Percentiles rank a stretch among this genome's conserved stretches.
Evolutionary conservation across 2,888 invertebrate genomes (phyloP).

Genomic region (Microdon myrmicae): DNA sequence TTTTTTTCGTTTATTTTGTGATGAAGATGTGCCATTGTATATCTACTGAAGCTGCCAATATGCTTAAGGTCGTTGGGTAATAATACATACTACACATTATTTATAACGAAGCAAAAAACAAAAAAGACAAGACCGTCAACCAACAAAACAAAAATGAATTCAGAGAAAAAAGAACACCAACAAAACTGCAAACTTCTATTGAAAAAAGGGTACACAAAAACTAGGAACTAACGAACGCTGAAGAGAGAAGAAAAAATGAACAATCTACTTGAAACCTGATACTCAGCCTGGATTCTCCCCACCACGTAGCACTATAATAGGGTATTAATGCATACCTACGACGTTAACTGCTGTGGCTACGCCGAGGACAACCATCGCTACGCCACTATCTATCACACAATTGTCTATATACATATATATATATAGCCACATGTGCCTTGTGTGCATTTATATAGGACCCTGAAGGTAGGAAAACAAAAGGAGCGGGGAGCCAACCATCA

Average conservation of each 20-base stretch:
- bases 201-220: slow-evolving; percentile 38
- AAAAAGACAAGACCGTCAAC: slow-evolving; percentile 23
- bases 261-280: slow-evolving; percentile 48
- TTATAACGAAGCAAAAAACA: slow-evolving; percentile 25
- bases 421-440: no score
- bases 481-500: no score
- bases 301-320: slow-evolving; percentile 45
- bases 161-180: slow-evolving; percentile 9
- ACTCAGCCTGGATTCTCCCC: slow-evolving; percentile 41
- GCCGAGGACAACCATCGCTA: neutral
- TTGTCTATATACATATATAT: no score
- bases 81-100: no score
- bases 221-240: slow-evolving; percentile 37
- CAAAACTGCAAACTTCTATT: slow-evolving; percentile 44
- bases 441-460: no score
- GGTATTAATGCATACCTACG: slow-evolving; percentile 47
- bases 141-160: slow-evolving; percentile 14
- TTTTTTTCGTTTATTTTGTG: no score
- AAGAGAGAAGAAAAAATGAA: slow-evolving; percentile 31
- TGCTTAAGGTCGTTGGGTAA: slow-evolving; percentile 53
- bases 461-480: no score
- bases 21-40: no score
- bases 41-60: slow-evolving; percentile 53
- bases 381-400: no score
- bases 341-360: slow-evolving; percentile 11